Percentiles rank a stretch among this genome's conserved stretches.
Conservation (phyloP, 2,888 invertebrate species). For the Apamea crenata region DNA sequence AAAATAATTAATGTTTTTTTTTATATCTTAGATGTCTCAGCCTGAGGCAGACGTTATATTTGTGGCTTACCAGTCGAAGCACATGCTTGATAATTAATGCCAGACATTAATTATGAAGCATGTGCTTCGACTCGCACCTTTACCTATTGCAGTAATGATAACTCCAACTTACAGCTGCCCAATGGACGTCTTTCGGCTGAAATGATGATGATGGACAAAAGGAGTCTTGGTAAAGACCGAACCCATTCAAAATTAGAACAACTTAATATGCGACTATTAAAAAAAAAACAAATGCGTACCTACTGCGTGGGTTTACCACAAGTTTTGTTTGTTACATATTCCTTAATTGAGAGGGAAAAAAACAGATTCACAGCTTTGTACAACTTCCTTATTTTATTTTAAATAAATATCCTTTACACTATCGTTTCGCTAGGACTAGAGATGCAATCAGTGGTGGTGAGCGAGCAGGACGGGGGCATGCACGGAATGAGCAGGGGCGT, state of each 20-base stretch:
- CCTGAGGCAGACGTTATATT: background rate
- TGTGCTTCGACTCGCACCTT: too few relatives aligned
- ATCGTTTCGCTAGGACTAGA: slow-evolving; percentile 48
- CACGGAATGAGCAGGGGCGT: slow-evolving; percentile 63
- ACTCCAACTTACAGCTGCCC: background rate
- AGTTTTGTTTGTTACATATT: too few relatives aligned
- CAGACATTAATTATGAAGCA: too few relatives aligned
- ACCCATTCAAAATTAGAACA: background rate
- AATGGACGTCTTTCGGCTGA: too few relatives aligned
- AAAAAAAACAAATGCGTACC: background rate
- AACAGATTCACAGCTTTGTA: background rate
- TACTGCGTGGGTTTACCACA: background rate
- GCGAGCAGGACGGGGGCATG: slow-evolving; percentile 73
- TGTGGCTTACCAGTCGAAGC: background rate
- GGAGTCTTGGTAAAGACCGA: background rate
- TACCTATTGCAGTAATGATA: background rate
- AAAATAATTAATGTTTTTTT: too few relatives aligned
- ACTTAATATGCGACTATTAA: background rate
- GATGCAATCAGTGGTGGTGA: slow-evolving; percentile 71
- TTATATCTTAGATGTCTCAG: too few relatives aligned
- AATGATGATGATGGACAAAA: too few relatives aligned
- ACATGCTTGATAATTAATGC: background rate
- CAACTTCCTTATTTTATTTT: slow-evolving; percentile 44
- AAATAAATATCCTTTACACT: slow-evolving; percentile 57
- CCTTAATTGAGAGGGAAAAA: background rate